Percentiles rank a stretch among this genome's conserved stretches.
Conservation (phyloP, 2,888 invertebrate species). For the Omphaloscelis lunosa region DNA sequence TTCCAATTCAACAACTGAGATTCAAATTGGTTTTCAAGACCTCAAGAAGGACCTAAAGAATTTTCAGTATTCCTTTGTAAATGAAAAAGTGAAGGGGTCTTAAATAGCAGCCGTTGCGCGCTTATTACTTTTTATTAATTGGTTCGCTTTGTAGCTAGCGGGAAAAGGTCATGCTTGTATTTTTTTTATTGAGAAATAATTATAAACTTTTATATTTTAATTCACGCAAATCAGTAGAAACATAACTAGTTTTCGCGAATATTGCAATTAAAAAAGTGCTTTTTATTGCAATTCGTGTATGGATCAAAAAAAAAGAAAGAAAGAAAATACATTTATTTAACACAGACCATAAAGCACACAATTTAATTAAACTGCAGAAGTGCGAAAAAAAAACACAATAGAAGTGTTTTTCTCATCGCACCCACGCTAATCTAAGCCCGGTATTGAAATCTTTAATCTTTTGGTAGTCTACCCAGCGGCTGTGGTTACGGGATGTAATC, state of each 20-base stretch:
- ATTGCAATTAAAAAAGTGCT: background rate
- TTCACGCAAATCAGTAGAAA: background rate
- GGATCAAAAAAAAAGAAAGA: too few relatives aligned
- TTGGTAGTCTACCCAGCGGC: background rate
- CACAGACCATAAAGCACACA: too few relatives aligned
- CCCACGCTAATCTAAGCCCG: background rate
- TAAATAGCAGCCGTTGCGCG: background rate
- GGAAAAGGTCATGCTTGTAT: background rate
- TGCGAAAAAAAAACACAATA: background rate
- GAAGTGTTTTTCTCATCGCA: background rate
- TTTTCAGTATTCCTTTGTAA: constrained; percentile 12
- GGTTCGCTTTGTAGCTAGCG: background rate
- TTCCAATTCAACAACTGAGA: constrained; percentile 32
- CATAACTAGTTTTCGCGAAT: background rate
- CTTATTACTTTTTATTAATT: background rate
- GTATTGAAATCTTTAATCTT: constrained; percentile 14
- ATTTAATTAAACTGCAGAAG: too few relatives aligned
- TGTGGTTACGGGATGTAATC: constrained; percentile 24
- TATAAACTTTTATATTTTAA: background rate
- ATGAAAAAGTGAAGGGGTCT: background rate
- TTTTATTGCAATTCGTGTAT: background rate
- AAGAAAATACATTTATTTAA: too few relatives aligned
- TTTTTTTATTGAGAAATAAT: background rate
- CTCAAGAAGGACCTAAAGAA: background rate
- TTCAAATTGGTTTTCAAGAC: constrained; percentile 20